A percentile compares a stretch with the other conserved stretches of the same genome.
phyloP scores from a whole-genome alignment of 1,140 invertebrate genomes.

The Brachionus paranguensis region DNA sequence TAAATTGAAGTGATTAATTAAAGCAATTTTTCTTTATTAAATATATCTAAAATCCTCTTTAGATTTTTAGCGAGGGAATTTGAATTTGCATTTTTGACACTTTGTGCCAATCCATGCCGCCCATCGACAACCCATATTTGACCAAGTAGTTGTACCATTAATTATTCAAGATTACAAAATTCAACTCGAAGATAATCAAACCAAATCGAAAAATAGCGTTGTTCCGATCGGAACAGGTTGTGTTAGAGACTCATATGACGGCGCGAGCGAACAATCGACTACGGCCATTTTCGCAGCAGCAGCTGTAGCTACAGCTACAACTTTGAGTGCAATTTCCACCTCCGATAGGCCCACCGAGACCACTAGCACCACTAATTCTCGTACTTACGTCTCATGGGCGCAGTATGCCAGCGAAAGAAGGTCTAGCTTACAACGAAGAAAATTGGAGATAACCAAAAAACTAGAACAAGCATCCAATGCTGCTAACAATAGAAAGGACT shows the following conservation, averaged over 20 bases:
- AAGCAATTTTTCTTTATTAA: background rate
- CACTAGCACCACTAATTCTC: background rate
- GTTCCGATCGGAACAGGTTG: background rate
- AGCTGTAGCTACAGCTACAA: slow-evolving; percentile 31
- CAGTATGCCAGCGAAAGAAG: slow-evolving; percentile 37
- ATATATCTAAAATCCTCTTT: background rate
- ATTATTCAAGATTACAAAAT: background rate
- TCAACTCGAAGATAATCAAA: background rate
- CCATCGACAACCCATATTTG: background rate
- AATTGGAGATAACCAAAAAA: slow-evolving; percentile 25
- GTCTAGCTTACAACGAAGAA: slow-evolving; percentile 28
- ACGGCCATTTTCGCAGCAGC: slow-evolving; percentile 30
- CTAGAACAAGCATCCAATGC: slow-evolving; percentile 26
- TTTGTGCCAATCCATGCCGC: background rate
- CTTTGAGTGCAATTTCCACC: background rate
- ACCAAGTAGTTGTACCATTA: background rate
- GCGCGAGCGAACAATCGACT: background rate
- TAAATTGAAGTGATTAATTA: background rate
- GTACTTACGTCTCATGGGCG: slow-evolving; percentile 13
- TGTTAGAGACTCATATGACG: background rate
- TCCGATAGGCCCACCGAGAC: background rate
- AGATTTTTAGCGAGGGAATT: background rate
- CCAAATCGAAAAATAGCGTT: background rate
- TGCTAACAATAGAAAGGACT: background rate
- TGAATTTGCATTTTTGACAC: background rate